These are phyloP conservation scores for Bucorvus abyssinicus DNA, from an alignment of 2,797 vertebrate species.

Conservation along the genomic window DNA sequence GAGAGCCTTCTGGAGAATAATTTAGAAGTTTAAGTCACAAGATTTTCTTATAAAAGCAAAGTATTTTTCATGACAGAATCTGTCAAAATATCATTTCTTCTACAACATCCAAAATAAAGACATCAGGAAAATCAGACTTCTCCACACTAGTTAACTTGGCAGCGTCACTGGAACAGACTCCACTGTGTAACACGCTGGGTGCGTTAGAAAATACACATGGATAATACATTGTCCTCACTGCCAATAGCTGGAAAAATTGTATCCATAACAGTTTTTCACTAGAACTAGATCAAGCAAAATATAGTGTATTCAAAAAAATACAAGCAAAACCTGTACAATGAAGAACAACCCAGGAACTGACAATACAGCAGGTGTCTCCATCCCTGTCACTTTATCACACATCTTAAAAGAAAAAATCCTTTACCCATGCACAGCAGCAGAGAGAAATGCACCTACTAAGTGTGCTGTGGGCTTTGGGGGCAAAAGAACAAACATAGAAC, in stretches of 20 bases:
- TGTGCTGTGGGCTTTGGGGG: background rate
- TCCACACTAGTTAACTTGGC: background rate
- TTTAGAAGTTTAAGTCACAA: background rate
- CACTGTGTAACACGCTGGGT: background rate
- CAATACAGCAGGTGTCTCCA: background rate
- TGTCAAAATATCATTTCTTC: background rate
- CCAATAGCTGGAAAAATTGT: background rate
- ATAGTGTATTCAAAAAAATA: no score
- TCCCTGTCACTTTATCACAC: background rate
- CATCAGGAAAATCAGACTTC: background rate
- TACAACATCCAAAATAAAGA: background rate
- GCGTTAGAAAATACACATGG: background rate
- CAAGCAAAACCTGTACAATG: no score
- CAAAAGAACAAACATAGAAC: background rate
- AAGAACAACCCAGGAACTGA: background rate
- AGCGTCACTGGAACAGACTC: background rate
- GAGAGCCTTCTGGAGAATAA: background rate
- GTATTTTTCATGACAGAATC: background rate
- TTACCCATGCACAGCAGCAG: background rate
- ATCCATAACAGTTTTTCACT: background rate
- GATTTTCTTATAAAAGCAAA: background rate
- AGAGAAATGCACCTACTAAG: background rate
- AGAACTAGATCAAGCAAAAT: background rate
- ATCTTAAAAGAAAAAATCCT: background rate
- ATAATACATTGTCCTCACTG: background rate